These are phyloP conservation scores for Lagenorhynchus albirostris DNA, from an alignment of 2,113 vertebrate species.

Conservation along the genomic window DNA sequence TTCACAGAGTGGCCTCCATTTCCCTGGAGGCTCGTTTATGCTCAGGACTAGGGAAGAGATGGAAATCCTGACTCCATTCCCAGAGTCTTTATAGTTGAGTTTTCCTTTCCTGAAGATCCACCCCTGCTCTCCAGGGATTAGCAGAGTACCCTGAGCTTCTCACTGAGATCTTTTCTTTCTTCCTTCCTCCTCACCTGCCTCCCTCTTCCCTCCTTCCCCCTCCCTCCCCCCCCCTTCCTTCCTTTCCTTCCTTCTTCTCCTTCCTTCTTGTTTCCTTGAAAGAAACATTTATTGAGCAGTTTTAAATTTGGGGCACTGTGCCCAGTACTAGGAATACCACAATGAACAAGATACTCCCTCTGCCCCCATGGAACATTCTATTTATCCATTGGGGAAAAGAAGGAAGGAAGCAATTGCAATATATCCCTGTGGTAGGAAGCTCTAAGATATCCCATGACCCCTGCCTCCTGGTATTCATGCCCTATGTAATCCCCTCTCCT, in stretches of 20 bases:
- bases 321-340: neutral
- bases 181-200: neutral
- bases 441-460: neutral
- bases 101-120: neutral
- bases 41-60: neutral
- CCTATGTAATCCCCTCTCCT: neutral
- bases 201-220: neutral
- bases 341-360: neutral
- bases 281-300: neutral
- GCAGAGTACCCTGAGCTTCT: neutral
- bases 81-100: neutral
- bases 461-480: neutral
- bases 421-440: neutral
- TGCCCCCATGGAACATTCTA: neutral
- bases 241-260: neutral
- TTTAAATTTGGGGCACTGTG: neutral
- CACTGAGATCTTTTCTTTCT: neutral
- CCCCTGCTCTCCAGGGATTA: neutral
- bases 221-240: neutral
- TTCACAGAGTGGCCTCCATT: neutral
- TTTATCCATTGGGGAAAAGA: neutral
- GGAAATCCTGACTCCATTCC: neutral
- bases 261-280: neutral
- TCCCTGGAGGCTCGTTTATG: neutral
- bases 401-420: neutral